A percentile compares a stretch with the other conserved stretches of the same genome.
These are phyloP conservation scores for Drosophila bifasciata DNA, from an alignment of 1,140 invertebrate genomes.

Conservation along the genomic window DNA sequence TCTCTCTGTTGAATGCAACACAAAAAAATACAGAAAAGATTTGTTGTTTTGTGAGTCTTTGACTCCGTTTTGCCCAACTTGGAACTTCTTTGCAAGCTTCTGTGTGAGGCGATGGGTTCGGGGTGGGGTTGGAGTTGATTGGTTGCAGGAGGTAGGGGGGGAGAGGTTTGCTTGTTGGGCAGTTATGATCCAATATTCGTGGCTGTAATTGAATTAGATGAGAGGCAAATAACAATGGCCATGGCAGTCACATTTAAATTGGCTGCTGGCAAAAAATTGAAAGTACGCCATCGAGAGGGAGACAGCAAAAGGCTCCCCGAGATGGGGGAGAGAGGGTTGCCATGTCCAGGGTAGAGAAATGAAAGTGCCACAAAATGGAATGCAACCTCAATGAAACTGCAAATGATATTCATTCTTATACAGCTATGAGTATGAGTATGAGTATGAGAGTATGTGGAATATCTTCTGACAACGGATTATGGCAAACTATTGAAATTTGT, in stretches of 20 bases:
- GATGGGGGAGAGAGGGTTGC: too few relatives aligned
- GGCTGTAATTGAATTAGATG: conserved; percentile 54
- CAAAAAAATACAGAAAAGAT: conserved; percentile 17
- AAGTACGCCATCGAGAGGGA: conserved; percentile 9
- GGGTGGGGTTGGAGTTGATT: too few relatives aligned
- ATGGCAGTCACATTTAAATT: conserved; percentile 44
- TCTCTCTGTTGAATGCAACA: conserved; percentile 13
- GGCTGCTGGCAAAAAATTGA: conserved; percentile 30
- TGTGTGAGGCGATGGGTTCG: too few relatives aligned
- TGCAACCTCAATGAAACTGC: too few relatives aligned
- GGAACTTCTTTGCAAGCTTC: background rate
- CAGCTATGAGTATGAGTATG: too few relatives aligned
- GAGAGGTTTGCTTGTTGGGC: conserved; percentile 14
- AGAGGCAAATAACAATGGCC: conserved; percentile 37
- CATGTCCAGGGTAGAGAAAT: too few relatives aligned
- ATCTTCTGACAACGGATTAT: too few relatives aligned
- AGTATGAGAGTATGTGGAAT: too few relatives aligned
- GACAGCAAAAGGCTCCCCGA: background rate
- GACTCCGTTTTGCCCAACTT: conserved; percentile 22
- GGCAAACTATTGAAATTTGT: too few relatives aligned
- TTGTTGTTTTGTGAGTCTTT: conserved; percentile 45
- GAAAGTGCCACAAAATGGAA: background rate
- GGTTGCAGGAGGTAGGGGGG: too few relatives aligned
- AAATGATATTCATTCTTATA: too few relatives aligned
- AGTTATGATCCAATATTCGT: conserved; percentile 56